phyloP scores from a whole-genome alignment of 2,797 vertebrate species.

The Dendrocincla fuliginosa region DNA sequence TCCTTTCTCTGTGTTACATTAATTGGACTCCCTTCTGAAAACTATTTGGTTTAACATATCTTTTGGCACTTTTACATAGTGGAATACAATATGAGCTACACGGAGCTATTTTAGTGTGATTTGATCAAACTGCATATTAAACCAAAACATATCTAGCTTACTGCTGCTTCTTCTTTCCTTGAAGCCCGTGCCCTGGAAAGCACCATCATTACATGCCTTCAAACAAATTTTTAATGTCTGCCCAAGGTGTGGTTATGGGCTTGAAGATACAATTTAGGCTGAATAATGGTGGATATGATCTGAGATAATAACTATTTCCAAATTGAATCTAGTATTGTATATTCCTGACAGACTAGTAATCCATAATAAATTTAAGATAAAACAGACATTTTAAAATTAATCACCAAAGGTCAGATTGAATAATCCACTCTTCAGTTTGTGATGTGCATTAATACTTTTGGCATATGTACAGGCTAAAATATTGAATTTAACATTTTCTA shows the following conservation, averaged over 20 bases:
- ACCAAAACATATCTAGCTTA: fast-evolving
- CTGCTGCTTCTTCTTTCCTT: background rate
- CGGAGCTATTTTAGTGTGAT: background rate
- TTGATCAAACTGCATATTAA: background rate
- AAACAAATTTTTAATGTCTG: background rate
- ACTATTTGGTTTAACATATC: background rate
- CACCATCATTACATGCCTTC: background rate
- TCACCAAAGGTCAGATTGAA: background rate
- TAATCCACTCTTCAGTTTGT: background rate
- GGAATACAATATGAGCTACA: background rate
- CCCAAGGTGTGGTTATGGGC: background rate
- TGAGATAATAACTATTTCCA: background rate
- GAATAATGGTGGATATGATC: background rate
- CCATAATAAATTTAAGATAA: background rate
- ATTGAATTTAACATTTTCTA: background rate
- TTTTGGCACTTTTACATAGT: background rate
- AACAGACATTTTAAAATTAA: background rate
- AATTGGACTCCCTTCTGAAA: background rate
- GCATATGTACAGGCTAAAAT: background rate
- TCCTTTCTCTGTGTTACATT: background rate
- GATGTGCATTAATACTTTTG: background rate
- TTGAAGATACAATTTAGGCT: background rate
- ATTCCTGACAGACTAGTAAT: background rate
- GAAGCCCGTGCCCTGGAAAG: background rate
- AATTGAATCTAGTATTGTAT: background rate